Conservation (phyloP, 2,888 invertebrate species). For the Mimas tiliae region DNA sequence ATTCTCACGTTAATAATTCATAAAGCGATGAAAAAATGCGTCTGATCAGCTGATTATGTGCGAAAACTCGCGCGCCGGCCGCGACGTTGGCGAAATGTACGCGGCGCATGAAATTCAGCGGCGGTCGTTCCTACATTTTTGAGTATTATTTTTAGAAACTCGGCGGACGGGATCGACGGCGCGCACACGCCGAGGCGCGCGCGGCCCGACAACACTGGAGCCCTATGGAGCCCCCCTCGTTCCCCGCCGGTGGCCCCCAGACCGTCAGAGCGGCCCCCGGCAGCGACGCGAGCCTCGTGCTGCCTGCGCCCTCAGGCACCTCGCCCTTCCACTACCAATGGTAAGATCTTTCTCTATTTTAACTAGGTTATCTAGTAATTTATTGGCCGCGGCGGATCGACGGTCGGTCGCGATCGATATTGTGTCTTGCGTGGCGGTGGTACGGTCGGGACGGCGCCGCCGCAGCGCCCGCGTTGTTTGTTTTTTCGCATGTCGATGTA, state of each 20-base stretch:
- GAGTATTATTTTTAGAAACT: slow-evolving; percentile 82
- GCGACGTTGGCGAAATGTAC: slow-evolving; percentile 75
- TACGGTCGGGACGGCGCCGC: slow-evolving; percentile 32
- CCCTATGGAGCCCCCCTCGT: slow-evolving; percentile 78
- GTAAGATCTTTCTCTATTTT: slow-evolving; percentile 45
- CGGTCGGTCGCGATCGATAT: slow-evolving; percentile 8
- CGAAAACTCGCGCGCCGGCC: slow-evolving; percentile 35
- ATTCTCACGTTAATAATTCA: slow-evolving; percentile 13
- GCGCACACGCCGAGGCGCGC: slow-evolving; percentile 77
- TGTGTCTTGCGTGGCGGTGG: slow-evolving; percentile 9
- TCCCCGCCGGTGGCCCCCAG: slow-evolving; percentile 58
- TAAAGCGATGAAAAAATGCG: slow-evolving; percentile 29
- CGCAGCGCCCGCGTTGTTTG: slow-evolving; percentile 72
- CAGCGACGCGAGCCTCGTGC: slow-evolving; percentile 55
- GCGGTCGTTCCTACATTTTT: slow-evolving; percentile 75
- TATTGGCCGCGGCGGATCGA: slow-evolving; percentile 14
- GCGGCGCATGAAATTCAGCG: slow-evolving; percentile 68
- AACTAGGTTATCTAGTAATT: slow-evolving; percentile 27
- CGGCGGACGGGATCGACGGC: slow-evolving; percentile 67
- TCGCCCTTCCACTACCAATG: slow-evolving; percentile 73
- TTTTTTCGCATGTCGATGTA: slow-evolving; percentile 77
- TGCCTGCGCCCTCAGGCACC: slow-evolving; percentile 68
- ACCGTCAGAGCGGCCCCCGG: slow-evolving; percentile 70
- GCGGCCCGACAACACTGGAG: slow-evolving; percentile 76
- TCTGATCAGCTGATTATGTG: slow-evolving; percentile 51